Evolutionary conservation across 2,797 vertebrate genomes (phyloP).

Genomic region (Artibeus lituratus): DNA sequence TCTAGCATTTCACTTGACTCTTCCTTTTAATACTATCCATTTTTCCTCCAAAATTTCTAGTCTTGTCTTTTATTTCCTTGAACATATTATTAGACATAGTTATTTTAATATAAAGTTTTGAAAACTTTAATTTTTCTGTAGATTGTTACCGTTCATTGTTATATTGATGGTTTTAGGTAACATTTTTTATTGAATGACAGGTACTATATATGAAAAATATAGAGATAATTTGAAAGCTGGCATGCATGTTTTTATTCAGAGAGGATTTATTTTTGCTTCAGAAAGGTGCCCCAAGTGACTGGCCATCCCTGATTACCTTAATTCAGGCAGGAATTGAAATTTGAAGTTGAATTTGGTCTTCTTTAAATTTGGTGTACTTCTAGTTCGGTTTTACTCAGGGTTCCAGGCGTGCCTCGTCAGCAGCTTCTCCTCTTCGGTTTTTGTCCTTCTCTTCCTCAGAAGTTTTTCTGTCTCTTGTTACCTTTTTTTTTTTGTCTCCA

Average conservation of each 20-base stretch:
- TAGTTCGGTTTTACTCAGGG: not conserved
- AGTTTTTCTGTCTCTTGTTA: not conserved
- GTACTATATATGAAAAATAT: not conserved
- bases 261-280: too few species aligned
- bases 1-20: not conserved
- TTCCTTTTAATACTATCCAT: not conserved
- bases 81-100: not conserved
- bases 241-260: too few species aligned
- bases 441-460: not conserved
- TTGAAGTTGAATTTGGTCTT: not conserved
- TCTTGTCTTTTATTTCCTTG: not conserved
- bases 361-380: not conserved
- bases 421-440: not conserved
- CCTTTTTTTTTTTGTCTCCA: not conserved
- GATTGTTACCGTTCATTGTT: not conserved
- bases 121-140: not conserved
- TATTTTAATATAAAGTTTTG: conserved; percentile 1
- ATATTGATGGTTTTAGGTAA: conserved; percentile 8
- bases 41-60: not conserved
- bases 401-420: not conserved
- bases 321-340: too few species aligned
- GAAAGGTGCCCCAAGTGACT: too few species aligned
- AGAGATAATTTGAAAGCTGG: not conserved
- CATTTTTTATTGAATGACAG: conserved; percentile 2
- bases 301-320: too few species aligned